Conservation (phyloP, 2,113 vertebrate genomes). For the Colistium nudipinnis region DNA sequence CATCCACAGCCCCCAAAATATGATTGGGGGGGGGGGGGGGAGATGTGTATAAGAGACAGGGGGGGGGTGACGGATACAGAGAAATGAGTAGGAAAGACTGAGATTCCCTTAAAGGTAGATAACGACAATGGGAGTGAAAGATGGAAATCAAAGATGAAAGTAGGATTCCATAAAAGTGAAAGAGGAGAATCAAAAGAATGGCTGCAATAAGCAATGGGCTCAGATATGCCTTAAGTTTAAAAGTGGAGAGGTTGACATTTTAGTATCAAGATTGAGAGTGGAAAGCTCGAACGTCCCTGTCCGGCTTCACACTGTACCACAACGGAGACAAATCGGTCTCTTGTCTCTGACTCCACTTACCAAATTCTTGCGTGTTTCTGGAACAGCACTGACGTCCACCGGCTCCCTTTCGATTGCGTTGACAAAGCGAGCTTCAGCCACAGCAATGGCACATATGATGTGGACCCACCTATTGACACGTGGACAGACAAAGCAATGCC, state of each 20-base stretch:
- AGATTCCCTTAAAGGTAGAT: not conserved
- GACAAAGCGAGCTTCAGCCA: constrained; percentile 92
- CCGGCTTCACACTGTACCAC: not conserved
- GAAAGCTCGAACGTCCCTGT: not conserved
- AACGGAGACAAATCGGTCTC: not conserved
- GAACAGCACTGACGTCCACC: constrained; percentile 90
- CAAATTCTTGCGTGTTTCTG: constrained; percentile 92
- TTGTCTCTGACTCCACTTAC: constrained; percentile 73
- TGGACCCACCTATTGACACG: constrained; percentile 90
- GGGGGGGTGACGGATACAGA: constrained; percentile 27
- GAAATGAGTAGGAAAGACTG: not conserved
- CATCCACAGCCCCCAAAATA: constrained; percentile 5
- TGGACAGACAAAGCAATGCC: not conserved
- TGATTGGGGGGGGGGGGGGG: constrained; percentile 5
- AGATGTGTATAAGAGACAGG: no score
- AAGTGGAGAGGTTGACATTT: not conserved
- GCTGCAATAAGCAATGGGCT: not conserved
- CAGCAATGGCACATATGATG: constrained; percentile 92
- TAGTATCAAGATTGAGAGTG: not conserved
- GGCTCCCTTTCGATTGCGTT: constrained; percentile 89
- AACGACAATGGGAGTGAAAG: not conserved
- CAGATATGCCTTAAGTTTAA: not conserved
- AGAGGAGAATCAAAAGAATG: constrained; percentile 1
- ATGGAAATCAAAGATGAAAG: not conserved
- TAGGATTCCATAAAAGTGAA: not conserved